phyloP scores from a whole-genome alignment of 2,888 invertebrate genomes.

The Tetanocera ferruginea region DNA sequence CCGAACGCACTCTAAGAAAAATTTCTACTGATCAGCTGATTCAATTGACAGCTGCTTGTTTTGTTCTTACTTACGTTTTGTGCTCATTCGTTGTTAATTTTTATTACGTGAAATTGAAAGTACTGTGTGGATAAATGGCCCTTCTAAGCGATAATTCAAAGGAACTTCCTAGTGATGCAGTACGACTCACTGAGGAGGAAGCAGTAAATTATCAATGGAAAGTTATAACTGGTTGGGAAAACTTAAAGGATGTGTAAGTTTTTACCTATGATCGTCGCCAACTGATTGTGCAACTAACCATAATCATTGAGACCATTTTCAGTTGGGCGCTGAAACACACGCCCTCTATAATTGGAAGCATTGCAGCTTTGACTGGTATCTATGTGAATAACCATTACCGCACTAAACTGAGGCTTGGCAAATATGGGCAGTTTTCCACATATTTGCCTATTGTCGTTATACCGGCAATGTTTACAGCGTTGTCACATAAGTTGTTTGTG shows the following conservation, averaged over 20 bases:
- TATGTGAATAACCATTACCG: conserved; percentile 77
- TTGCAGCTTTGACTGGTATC: conserved; percentile 73
- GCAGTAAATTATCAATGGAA: conserved; percentile 75
- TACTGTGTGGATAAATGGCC: conserved; percentile 71
- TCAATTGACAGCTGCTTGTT: neutral
- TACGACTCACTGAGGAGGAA: conserved; percentile 73
- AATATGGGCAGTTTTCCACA: conserved; percentile 74
- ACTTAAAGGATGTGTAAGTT: conserved; percentile 75
- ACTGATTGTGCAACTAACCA: conserved; percentile 19
- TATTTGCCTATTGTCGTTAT: conserved; percentile 75
- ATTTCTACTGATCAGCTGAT: neutral
- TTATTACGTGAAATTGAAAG: neutral
- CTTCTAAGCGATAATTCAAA: conserved; percentile 69
- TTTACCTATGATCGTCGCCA: neutral
- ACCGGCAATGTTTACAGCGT: conserved; percentile 73
- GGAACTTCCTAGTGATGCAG: conserved; percentile 75
- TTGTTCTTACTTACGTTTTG: neutral
- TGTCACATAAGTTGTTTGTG: conserved; percentile 74
- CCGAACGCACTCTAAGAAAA: neutral
- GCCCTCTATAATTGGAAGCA: conserved; percentile 70
- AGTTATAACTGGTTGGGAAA: conserved; percentile 74
- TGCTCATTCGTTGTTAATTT: neutral
- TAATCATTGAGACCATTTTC: conserved; percentile 16
- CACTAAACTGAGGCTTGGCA: conserved; percentile 73
- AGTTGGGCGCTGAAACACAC: conserved; percentile 74